Base-by-base conservation (phyloP, 2,888 invertebrate genomes). In the Helicoverpa assulta region DNA sequence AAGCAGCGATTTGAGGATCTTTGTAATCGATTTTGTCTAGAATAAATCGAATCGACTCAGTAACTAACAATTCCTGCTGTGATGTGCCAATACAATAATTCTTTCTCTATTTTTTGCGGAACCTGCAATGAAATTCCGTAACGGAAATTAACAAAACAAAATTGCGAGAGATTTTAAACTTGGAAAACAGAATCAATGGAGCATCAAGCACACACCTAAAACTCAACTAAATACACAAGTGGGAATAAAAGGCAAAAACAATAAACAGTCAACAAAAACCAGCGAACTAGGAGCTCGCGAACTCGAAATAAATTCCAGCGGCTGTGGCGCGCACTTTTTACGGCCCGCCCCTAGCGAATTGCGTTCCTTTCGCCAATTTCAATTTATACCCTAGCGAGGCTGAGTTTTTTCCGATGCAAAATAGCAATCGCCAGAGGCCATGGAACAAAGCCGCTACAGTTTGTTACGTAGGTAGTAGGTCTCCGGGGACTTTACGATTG, bases 351-450 rank as follows among this genome's bases (percentile, higher is more conserved):
- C 89, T 83, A 82, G 90, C 85, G 91, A 89, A 90, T 92, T 90
- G 89, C 88, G 86, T 86, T 90, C 87, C 88, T 89, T 91, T 91
- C 89, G 88, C 90, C 92, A 90, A 91, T 93, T 93, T 91, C 93
- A 93, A 93, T 93, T 91, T 92, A 91, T 92, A 82, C 89, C 86
- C 89, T 72, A 79, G 85, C 73, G 88, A 84, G 83, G 86, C 86
- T 90, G 89, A 90, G 91, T 92, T 93, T 92, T 40, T 92, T 91
- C 87, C 88, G 86, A 93, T 94, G 94, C 93, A 93, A 93, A 93
- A 88, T 88, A 91, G 89, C 91, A 89, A 89, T 90, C 87, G 89
- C 86, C 87, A 82, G 72, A 69, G 82, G 85, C 70, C 53, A 65
- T 71, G 74, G 76, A 78, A 74, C 84, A 84, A 76, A 77, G 78